These are phyloP conservation scores for Balaeniceps rex DNA, from an alignment of 2,113 vertebrate species.

Conservation along the genomic window DNA sequence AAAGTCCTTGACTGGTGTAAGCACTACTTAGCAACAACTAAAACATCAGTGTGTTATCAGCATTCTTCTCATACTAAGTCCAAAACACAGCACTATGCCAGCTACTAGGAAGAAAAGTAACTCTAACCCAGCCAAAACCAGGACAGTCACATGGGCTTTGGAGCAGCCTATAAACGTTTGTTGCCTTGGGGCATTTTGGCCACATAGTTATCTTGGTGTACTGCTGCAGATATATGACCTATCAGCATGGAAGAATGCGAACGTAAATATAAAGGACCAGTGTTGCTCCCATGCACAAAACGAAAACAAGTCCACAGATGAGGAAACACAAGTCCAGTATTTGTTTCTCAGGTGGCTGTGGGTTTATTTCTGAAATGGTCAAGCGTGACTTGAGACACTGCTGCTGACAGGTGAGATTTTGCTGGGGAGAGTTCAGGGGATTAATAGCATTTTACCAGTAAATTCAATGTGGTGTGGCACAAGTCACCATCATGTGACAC, in stretches of 20 bases:
- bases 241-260: not conserved
- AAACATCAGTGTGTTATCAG: too few species aligned
- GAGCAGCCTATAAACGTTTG: not conserved
- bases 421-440: not conserved
- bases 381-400: not conserved
- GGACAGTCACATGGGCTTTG: not conserved
- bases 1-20: too few species aligned
- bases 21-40: too few species aligned
- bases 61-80: too few species aligned
- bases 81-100: too few species aligned
- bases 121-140: too few species aligned
- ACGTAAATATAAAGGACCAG: not conserved
- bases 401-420: not conserved
- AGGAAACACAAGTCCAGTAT: not conserved
- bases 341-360: not conserved
- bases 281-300: not conserved
- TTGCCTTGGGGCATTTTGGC: not conserved
- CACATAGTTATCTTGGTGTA: not conserved
- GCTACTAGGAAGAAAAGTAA: too few species aligned
- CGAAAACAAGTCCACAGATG: not conserved
- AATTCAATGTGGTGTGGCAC: accelerated
- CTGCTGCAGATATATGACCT: not conserved
- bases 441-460: not conserved
- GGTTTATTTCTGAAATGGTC: not conserved
- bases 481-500: not conserved